Conservation (phyloP, 2,888 invertebrate species). For the Liodrosophila aerea region DNA sequence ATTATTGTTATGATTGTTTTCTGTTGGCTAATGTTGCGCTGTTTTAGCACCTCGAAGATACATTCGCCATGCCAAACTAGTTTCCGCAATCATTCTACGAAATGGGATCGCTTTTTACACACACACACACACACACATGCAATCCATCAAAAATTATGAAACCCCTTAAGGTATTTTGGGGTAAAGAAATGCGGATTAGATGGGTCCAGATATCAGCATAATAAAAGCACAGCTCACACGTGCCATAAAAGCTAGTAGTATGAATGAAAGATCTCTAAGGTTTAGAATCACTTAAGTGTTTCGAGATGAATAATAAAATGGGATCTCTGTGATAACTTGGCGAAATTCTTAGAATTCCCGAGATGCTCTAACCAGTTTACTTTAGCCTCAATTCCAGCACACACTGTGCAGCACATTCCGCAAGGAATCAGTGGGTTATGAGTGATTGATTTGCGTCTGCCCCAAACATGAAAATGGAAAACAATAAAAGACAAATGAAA, state of each 20-base stretch:
- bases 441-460: slow-evolving; percentile 68
- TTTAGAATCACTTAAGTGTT: neutral
- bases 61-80: slow-evolving; percentile 48
- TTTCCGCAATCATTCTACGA: slow-evolving; percentile 64
- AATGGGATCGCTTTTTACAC: slow-evolving; percentile 32
- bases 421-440: slow-evolving; percentile 42
- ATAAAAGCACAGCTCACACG: slow-evolving; percentile 52
- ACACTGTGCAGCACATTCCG: slow-evolving; percentile 17
- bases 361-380: too few species aligned
- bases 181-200: slow-evolving; percentile 40
- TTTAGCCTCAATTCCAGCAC: neutral
- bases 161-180: slow-evolving; percentile 14
- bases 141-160: slow-evolving; percentile 71
- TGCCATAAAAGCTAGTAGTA: slow-evolving; percentile 48
- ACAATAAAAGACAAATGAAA: slow-evolving; percentile 14
- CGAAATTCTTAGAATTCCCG: neutral
- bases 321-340: slow-evolving; percentile 3
- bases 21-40: slow-evolving; percentile 19
- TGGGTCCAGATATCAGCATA: slow-evolving; percentile 18
- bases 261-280: neutral
- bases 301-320: slow-evolving; percentile 9
- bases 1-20: slow-evolving; percentile 25
- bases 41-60: slow-evolving; percentile 65
- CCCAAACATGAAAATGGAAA: slow-evolving; percentile 19
- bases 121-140: too few species aligned